These are phyloP conservation scores for Hippocampus zosterae DNA, from an alignment of 2,113 vertebrate species.

Conservation along the genomic window DNA sequence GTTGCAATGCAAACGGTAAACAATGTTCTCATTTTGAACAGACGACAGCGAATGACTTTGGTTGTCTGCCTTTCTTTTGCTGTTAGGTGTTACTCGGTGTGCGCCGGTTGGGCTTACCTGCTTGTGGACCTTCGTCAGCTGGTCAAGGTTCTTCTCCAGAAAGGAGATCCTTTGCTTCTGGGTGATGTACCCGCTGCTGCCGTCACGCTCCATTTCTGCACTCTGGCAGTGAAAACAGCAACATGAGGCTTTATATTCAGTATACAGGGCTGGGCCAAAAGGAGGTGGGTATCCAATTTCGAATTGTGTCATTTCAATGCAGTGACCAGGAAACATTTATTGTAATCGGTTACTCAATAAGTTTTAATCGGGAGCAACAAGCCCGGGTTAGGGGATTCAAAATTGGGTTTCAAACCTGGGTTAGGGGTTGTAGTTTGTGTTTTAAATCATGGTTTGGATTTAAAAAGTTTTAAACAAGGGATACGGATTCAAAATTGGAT, in stretches of 20 bases:
- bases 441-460: no score
- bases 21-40: slow-evolving; percentile 4
- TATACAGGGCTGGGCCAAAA: neutral
- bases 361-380: neutral
- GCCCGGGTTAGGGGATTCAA: neutral
- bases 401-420: no score
- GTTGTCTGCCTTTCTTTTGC: neutral
- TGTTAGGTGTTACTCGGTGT: neutral
- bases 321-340: neutral
- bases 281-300: no score
- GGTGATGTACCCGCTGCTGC: slow-evolving; percentile 80
- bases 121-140: slow-evolving; percentile 95
- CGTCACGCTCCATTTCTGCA: slow-evolving; percentile 80
- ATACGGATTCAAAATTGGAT: no score
- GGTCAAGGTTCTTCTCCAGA: slow-evolving; percentile 94
- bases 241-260: neutral
- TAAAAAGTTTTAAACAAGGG: no score
- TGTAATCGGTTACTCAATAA: neutral
- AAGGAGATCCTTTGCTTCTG: slow-evolving; percentile 96
- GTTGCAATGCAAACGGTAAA: neutral
- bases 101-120: slow-evolving; percentile 72
- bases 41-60: slow-evolving; percentile 2
- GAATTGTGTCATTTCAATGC: no score
- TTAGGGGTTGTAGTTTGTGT: no score
- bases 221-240: slow-evolving; percentile 65